Evolutionary conservation across 2,113 vertebrate species (phyloP), one percentile per base, ranked within the genome.

Genomic region (Elephas maximus): DNA sequence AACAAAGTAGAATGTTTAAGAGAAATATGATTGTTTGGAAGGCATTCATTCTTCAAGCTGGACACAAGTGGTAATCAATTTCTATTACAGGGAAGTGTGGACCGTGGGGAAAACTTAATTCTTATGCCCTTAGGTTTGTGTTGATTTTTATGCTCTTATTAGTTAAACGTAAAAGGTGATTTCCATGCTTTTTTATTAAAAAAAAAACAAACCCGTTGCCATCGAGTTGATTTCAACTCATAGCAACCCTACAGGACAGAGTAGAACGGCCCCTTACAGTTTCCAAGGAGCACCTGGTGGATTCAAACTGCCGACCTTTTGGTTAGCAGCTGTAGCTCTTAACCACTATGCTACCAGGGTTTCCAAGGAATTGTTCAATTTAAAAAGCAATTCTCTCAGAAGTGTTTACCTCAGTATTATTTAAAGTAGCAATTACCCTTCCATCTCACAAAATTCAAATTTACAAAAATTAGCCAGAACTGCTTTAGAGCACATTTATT

Each of bases 371-470:
- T 76, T 3, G 71, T 77, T 86, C 62, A 48, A n/a, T 45, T 37
- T 63, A 26, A n/a, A 91, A 97, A n/a, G 26, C 8, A 93, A 92
- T 85, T 18, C 15, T 83, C 80, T 90, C 48, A 90, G 60, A 95
- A 67, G 30, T n/a, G 67, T 67, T 90, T 53, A 48, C 62, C 21
- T 67, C 7, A 44, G 21, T 3, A 67, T 93, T 82, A 11, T n/a
- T 84, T 71, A 80, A 92, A 92, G 90, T 15, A 67, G 53, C 24
- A 90, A 79, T 78, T 95, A 88, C 5, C 11, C 23, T 85, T 89
- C 65, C 48, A 53, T 63, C 48, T 83, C n/a, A 37, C n/a, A 79
- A 95, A 94, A 87, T 93, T 60, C 74, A 86, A 82, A 57, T 91
- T 81, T 91, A 74, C 24, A 85, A 94, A 71, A 82, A 37, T 57